Percentiles rank a stretch among this genome's conserved stretches.
Evolutionary conservation across 2,797 vertebrate species (phyloP).

Genomic region (Lophotriccus pileatus): DNA sequence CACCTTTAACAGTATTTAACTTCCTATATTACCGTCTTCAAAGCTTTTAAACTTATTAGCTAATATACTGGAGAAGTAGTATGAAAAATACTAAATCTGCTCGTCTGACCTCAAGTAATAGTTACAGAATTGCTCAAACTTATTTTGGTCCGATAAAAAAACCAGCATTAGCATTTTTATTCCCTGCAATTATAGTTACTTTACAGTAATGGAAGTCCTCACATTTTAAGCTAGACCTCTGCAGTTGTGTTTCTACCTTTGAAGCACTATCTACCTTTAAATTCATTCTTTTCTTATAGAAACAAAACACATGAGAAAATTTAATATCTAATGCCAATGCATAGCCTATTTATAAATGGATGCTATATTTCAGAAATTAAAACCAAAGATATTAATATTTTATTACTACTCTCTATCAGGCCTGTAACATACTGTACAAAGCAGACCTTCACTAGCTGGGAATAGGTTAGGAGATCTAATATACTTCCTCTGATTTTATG

Average conservation of each 20-base stretch:
- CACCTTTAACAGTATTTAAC: background rate
- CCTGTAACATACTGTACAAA: background rate
- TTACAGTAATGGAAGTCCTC: background rate
- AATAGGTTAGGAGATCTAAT: background rate
- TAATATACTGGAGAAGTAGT: background rate
- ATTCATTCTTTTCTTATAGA: slow-evolving; percentile 6
- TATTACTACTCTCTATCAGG: background rate
- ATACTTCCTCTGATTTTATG: background rate
- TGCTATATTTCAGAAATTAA: background rate
- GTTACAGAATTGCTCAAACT: background rate
- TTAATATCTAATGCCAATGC: background rate
- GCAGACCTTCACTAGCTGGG: background rate
- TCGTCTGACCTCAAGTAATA: background rate
- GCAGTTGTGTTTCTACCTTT: background rate
- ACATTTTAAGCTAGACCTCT: background rate
- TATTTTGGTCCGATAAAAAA: background rate
- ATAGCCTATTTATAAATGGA: slow-evolving; percentile 5
- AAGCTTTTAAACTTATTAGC: background rate
- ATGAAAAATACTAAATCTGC: background rate
- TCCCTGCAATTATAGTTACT: background rate
- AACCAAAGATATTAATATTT: slow-evolving; percentile 34
- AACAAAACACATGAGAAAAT: slow-evolving; percentile 5
- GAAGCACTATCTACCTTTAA: background rate
- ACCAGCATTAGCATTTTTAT: background rate
- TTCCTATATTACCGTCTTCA: background rate